Base-by-base conservation (phyloP, 1,140 invertebrate species). In the Prorops nasuta region DNA sequence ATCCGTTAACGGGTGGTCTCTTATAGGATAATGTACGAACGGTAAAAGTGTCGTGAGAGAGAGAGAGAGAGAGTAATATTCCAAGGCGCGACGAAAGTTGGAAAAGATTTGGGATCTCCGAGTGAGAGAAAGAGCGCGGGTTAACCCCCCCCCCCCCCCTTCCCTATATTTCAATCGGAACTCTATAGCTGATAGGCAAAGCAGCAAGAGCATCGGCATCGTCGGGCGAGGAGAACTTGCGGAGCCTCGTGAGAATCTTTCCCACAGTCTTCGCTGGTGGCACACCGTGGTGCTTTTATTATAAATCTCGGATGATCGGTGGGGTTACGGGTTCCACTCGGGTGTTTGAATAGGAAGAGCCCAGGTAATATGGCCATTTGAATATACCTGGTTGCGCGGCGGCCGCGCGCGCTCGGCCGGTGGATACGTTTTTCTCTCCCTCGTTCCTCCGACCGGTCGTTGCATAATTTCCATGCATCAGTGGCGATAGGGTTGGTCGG, bases 391-490 rank as follows among this genome's bases (percentile, higher is more conserved):
- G 57, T 54, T 32, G 37, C 31, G 46, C n/a, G n/a, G n/a, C n/a
- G n/a, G n/a, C n/a, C n/a, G n/a, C n/a, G 42, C 28, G 14, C 22
- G 45, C 43, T 45, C 44, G n/a, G n/a, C n/a, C n/a, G n/a, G n/a
- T n/a, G n/a, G n/a, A n/a, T n/a, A n/a, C n/a, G n/a, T 40, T 50
- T 45, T 15, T 16, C 36, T 44, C 45, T 16, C 18, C 38, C 15
- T 49, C 40, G 21, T 36, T 35, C 42, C 17, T 41, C 10, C 44
- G 53, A 36, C 60, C 48, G 57, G 54, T 67, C 54, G 66, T 67
- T 72, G 70, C 70, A 72, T 72, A 72, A 69, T 71, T 72, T 70
- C 67, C 69, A 66, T 70, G 62, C 51, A 64, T 56, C 64, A 64
- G 67, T 66, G 60, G 45, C 44, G 35, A 18, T 22, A 50, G 38